Evolutionary conservation across 2,797 vertebrate genomes (phyloP).

Genomic region (Diglossa cyanea): DNA sequence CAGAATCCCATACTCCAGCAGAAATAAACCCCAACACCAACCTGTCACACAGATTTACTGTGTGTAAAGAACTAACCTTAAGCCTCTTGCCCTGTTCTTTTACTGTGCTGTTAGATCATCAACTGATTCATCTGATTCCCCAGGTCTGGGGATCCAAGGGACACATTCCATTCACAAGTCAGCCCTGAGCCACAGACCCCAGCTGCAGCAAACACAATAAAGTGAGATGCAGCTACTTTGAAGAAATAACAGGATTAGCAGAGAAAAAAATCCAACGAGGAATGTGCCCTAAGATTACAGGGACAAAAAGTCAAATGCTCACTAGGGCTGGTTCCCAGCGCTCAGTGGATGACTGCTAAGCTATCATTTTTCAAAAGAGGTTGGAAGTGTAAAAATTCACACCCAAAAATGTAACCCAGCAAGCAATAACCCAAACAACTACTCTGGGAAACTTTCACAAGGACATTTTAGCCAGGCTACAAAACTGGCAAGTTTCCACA

Average conservation of each 20-base stretch:
- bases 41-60: not conserved
- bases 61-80: not conserved
- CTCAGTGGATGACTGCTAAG: not conserved
- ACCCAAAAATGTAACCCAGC: not conserved
- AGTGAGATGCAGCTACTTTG: not conserved
- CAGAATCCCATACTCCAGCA: not conserved
- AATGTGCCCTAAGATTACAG: not conserved
- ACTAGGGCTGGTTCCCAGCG: not conserved
- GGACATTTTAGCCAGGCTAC: not conserved
- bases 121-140: not conserved
- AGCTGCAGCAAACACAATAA: not conserved
- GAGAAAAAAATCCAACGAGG: not conserved
- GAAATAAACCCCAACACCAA: not conserved
- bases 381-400: not conserved
- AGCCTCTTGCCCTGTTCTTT: not conserved
- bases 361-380: not conserved
- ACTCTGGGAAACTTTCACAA: not conserved
- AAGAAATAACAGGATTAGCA: slow-evolving; percentile 25
- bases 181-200: not conserved
- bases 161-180: not conserved
- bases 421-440: not conserved
- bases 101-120: not conserved
- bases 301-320: not conserved
- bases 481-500: not conserved
- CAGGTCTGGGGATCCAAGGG: not conserved